Percentiles rank a stretch among this genome's conserved stretches.
These are phyloP conservation scores for Butorides virescens DNA, from an alignment of 2,113 vertebrate genomes.

Conservation along the genomic window DNA sequence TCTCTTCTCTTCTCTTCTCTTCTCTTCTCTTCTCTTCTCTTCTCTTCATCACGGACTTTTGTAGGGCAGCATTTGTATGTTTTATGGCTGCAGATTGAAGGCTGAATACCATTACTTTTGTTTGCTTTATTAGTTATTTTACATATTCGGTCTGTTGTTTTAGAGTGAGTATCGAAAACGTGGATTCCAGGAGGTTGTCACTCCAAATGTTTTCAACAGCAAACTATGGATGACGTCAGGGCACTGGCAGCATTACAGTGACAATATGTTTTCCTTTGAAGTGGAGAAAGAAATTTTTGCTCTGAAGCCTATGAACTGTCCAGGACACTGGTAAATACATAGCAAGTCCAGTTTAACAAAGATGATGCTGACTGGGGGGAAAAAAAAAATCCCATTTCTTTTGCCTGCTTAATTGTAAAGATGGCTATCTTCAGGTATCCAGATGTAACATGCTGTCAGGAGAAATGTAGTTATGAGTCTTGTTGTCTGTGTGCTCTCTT, in stretches of 20 bases:
- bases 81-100: neutral
- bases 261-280: constrained; percentile 99
- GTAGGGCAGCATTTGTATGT: neutral
- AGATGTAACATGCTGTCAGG: neutral
- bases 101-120: neutral
- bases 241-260: constrained; percentile 98
- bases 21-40: too few relatives aligned
- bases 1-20: neutral
- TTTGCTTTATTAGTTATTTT: neutral
- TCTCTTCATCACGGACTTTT: neutral
- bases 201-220: constrained; percentile 96
- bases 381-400: neutral
- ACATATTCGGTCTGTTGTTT: neutral
- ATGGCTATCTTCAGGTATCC: neutral
- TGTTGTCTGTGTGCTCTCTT: neutral
- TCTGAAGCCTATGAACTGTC: constrained; percentile 98
- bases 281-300: constrained; percentile 95
- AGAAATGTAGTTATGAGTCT: neutral
- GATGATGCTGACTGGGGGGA: neutral
- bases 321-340: constrained; percentile 90
- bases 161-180: constrained; percentile 92
- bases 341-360: neutral
- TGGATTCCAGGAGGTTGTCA: constrained; percentile 96
- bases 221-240: constrained; percentile 97
- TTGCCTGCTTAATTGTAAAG: neutral